These are phyloP conservation scores for Hippasteria phrygiana DNA, from an alignment of 53 echinoderm and acorn worm species.

Conservation along the genomic window DNA sequence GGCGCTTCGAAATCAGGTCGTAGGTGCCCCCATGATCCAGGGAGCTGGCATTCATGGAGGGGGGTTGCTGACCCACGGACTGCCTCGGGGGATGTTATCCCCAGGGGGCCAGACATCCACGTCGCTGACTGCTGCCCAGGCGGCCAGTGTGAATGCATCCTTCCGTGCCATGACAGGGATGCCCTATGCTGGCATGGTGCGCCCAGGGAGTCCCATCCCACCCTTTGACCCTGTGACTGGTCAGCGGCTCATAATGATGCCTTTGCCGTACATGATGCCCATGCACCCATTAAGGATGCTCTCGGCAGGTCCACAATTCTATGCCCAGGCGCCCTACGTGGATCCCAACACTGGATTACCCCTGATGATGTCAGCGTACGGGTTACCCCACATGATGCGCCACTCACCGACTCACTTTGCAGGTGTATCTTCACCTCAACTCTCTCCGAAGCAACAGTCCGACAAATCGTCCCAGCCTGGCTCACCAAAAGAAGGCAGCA, in stretches of 20 bases:
- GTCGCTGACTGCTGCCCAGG: slow-evolving; percentile 63
- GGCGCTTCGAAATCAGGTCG: slow-evolving; percentile 81
- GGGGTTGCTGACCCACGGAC: slow-evolving; percentile 53
- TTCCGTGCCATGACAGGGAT: slow-evolving; percentile 63
- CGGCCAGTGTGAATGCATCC: slow-evolving; percentile 59
- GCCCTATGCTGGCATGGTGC: slow-evolving; percentile 66
- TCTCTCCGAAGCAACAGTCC: slow-evolving; percentile 64
- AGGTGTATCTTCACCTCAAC: slow-evolving; percentile 56
- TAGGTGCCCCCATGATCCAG: slow-evolving; percentile 92
- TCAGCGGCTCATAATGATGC: slow-evolving; percentile 78
- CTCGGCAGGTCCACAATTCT: slow-evolving; percentile 41
- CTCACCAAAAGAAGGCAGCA: slow-evolving; percentile 41
- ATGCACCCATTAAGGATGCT: slow-evolving; percentile 81
- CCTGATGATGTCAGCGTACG: slow-evolving; percentile 37
- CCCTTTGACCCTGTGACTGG: slow-evolving; percentile 88
- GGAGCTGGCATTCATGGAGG: slow-evolving; percentile 65
- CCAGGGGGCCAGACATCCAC: slow-evolving; percentile 71
- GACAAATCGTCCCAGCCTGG: slow-evolving; percentile 46
- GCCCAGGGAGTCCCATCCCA: slow-evolving; percentile 89
- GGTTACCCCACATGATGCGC: slow-evolving; percentile 49
- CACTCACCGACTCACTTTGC: slow-evolving; percentile 52
- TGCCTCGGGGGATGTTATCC: slow-evolving; percentile 70
- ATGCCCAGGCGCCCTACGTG: slow-evolving; percentile 64
- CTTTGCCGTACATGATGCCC: slow-evolving; percentile 77
- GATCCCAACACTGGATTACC: slow-evolving; percentile 65